Conservation (phyloP, 2,888 invertebrate species). For the Epiblema foenella region DNA sequence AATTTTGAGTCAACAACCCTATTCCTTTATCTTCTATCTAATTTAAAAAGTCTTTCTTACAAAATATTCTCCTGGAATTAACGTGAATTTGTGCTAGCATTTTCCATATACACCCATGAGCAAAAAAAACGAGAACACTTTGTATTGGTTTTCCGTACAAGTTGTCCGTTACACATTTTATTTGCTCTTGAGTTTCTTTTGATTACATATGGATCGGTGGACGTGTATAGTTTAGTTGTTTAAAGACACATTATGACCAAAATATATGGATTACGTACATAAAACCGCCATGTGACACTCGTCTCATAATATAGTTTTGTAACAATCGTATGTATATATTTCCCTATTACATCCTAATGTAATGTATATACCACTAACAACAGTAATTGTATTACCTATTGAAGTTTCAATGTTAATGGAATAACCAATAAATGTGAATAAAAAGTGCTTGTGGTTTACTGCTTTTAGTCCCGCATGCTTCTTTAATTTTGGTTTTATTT, state of each 20-base stretch:
- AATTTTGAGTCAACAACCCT: too few species aligned
- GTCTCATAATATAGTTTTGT: slow-evolving; percentile 49
- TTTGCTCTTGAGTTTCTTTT: slow-evolving; percentile 8
- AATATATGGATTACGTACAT: slow-evolving; percentile 43
- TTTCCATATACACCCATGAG: neutral
- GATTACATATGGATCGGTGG: slow-evolving; percentile 18
- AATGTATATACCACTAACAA: slow-evolving; percentile 62
- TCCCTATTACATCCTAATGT: slow-evolving; percentile 50
- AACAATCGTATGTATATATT: slow-evolving; percentile 55
- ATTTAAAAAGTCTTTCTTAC: slow-evolving; percentile 1
- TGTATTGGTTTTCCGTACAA: too few species aligned
- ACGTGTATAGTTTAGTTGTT: slow-evolving; percentile 26
- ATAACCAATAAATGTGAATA: slow-evolving; percentile 81
- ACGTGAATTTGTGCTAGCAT: slow-evolving; percentile 24
- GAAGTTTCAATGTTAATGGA: slow-evolving; percentile 69
- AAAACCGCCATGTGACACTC: slow-evolving; percentile 45
- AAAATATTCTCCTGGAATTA: slow-evolving; percentile 13
- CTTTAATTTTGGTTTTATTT: slow-evolving; percentile 60
- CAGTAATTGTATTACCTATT: slow-evolving; percentile 66
- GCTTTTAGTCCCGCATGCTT: slow-evolving; percentile 83
- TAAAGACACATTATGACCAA: slow-evolving; percentile 46
- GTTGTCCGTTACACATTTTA: too few species aligned
- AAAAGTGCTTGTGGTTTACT: slow-evolving; percentile 80
- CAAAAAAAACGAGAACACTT: too few species aligned
- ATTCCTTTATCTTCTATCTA: slow-evolving; percentile 12